Conservation (phyloP, 2,888 invertebrate genomes). For the Harpalus rufipes region DNA sequence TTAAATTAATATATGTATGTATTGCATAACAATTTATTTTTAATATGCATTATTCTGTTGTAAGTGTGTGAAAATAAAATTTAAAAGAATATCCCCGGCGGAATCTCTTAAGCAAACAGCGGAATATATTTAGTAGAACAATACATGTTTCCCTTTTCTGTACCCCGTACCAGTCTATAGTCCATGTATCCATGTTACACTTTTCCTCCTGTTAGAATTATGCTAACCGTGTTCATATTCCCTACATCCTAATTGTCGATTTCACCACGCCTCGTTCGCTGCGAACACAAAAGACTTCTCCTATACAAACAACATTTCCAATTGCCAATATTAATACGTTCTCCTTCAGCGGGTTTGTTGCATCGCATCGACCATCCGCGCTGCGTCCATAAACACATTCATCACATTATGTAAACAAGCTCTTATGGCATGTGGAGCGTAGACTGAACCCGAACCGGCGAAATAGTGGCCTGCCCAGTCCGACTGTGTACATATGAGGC, state of each 20-base stretch:
- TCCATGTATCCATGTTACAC: neutral
- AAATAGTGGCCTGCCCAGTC: neutral
- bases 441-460: too few species aligned
- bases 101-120: neutral
- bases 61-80: neutral
- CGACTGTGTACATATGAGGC: constrained; percentile 23
- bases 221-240: constrained; percentile 7
- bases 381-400: constrained; percentile 44
- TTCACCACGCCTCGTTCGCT: neutral
- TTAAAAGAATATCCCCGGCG: neutral
- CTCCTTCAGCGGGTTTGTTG: constrained; percentile 34
- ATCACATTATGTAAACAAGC: constrained; percentile 49
- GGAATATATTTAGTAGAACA: neutral
- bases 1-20: too few species aligned
- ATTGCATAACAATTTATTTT: neutral
- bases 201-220: neutral
- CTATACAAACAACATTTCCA: constrained; percentile 30
- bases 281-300: constrained; percentile 27
- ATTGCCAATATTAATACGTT: constrained; percentile 48
- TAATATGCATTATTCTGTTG: neutral
- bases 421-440: constrained; percentile 15
- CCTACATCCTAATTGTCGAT: constrained; percentile 34
- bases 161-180: too few species aligned
- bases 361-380: constrained; percentile 3
- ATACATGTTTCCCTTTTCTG: neutral